Percentiles rank a stretch among this genome's conserved stretches.
phyloP scores from a whole-genome alignment of 2,113 vertebrate genomes.

The Phylloscopus trochiloides region DNA sequence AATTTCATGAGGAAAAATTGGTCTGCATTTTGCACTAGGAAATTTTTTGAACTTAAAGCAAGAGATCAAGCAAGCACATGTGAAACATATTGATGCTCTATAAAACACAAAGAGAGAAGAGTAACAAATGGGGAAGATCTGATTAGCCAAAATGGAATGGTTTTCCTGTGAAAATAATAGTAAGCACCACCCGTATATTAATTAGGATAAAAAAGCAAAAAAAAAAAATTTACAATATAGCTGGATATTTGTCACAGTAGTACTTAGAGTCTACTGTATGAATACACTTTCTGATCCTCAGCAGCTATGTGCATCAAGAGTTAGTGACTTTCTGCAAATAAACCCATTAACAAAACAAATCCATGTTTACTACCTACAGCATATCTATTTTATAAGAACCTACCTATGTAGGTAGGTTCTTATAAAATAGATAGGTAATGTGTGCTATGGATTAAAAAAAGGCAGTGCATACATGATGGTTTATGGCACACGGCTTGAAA shows the following conservation, averaged over 20 bases:
- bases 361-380: not conserved
- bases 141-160: not conserved
- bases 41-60: not conserved
- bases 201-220: not conserved
- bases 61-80: not conserved
- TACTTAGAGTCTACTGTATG: not conserved
- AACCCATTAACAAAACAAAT: not conserved
- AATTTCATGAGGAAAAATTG: not conserved
- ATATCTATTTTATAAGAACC: not conserved
- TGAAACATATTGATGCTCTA: not conserved
- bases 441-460: not conserved
- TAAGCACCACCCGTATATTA: not conserved
- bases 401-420: not conserved
- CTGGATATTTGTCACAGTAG: not conserved
- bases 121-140: not conserved
- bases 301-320: not conserved
- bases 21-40: not conserved
- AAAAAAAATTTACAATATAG: no score
- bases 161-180: not conserved
- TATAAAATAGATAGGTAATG: not conserved
- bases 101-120: not conserved
- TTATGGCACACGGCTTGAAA: conserved; percentile 28
- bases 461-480: not conserved
- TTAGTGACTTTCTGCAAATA: not conserved
- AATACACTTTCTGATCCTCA: not conserved